Conservation (phyloP, 1,140 invertebrate species). For the Drosophila dunni region DNA sequence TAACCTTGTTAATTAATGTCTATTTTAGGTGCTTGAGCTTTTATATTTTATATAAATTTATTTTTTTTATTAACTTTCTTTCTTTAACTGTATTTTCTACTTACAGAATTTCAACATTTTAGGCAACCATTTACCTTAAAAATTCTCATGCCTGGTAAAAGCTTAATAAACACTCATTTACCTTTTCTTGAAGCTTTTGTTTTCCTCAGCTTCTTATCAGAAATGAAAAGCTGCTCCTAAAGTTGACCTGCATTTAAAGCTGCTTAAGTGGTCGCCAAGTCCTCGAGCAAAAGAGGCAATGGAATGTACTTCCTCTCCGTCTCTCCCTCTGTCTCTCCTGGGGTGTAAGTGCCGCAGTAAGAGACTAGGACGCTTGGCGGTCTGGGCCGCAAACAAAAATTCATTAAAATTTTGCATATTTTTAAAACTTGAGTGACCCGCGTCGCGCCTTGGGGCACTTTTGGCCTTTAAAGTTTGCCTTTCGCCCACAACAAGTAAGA, state of each 20-base stretch:
- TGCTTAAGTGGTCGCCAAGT: conserved; percentile 59
- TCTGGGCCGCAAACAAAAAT: conserved; percentile 67
- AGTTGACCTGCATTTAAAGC: conserved; percentile 77
- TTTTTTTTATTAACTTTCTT: no score
- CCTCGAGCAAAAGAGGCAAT: conserved; percentile 32
- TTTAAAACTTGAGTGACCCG: conserved; percentile 78
- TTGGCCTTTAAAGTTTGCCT: conserved; percentile 64
- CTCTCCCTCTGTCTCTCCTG: neutral
- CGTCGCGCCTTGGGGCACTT: conserved; percentile 62
- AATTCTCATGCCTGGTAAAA: neutral
- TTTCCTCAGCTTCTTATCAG: conserved; percentile 61
- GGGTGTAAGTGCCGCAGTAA: conserved; percentile 18
- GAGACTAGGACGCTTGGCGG: conserved; percentile 4
- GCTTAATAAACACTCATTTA: conserved; percentile 21
- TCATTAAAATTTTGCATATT: conserved; percentile 83
- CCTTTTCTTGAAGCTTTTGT: conserved; percentile 47
- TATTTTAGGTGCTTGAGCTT: no score
- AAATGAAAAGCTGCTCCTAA: conserved; percentile 40
- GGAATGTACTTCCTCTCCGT: conserved; percentile 17
- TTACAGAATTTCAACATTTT: no score
- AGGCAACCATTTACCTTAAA: neutral
- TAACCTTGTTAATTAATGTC: no score
- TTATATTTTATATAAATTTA: no score
- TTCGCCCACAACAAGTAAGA: conserved; percentile 7
- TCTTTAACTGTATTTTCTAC: no score